Percentiles rank a stretch among this genome's conserved stretches.
Evolutionary conservation across 2,888 invertebrate species (phyloP).

Genomic region (Epinotia demarniana): DNA sequence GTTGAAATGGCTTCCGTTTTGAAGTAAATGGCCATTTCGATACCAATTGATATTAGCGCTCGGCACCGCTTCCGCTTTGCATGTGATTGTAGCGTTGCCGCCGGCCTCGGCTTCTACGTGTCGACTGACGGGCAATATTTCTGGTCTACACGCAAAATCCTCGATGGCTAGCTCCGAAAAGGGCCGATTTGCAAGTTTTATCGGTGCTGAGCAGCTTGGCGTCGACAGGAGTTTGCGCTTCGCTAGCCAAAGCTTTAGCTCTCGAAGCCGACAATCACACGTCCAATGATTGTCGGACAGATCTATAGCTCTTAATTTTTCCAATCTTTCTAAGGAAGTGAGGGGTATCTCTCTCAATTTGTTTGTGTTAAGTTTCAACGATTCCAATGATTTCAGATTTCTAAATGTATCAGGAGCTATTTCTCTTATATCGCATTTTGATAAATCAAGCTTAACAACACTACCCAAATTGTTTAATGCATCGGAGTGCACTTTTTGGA

Average conservation of each 20-base stretch:
- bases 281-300: slow-evolving; percentile 95
- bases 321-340: slow-evolving; percentile 89
- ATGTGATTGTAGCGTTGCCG: slow-evolving; percentile 93
- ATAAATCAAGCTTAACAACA: slow-evolving; percentile 92
- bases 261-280: slow-evolving; percentile 93
- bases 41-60: slow-evolving; percentile 93
- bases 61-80: slow-evolving; percentile 92
- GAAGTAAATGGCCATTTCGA: slow-evolving; percentile 91
- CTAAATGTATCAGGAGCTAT: slow-evolving; percentile 90
- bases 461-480: slow-evolving; percentile 90
- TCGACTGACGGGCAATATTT: slow-evolving; percentile 89
- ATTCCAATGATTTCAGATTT: slow-evolving; percentile 90
- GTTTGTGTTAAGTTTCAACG: slow-evolving; percentile 92
- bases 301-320: slow-evolving; percentile 91
- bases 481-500: slow-evolving; percentile 90
- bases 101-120: slow-evolving; percentile 92
- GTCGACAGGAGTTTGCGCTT: slow-evolving; percentile 91
- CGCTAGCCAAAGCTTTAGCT: slow-evolving; percentile 92
- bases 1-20: slow-evolving; percentile 91
- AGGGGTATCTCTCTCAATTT: slow-evolving; percentile 89
- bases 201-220: slow-evolving; percentile 90
- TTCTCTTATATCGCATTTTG: slow-evolving; percentile 91
- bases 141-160: slow-evolving; percentile 94
- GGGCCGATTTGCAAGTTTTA: slow-evolving; percentile 87
- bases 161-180: slow-evolving; percentile 91